phyloP scores from a whole-genome alignment of 2,888 invertebrate species.

The Parascotia fuliginaria region DNA sequence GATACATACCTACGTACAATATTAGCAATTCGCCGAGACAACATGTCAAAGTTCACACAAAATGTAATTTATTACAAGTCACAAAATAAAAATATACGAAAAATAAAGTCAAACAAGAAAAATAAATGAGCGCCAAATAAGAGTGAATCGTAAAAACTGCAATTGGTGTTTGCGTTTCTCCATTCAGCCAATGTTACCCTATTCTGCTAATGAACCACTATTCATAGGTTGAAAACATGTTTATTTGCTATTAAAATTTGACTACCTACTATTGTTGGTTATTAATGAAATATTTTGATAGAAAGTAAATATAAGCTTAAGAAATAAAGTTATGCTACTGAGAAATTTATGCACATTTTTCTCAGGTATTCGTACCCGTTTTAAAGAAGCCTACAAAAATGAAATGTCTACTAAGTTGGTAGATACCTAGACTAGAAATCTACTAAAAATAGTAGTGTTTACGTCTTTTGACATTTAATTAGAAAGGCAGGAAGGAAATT shows the following conservation, averaged over 20 bases:
- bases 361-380: too few relatives aligned
- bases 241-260: not conserved
- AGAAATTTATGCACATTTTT: too few relatives aligned
- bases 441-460: too few relatives aligned
- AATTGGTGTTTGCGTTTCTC: constrained; percentile 10
- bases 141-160: constrained; percentile 3
- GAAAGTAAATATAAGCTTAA: not conserved
- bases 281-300: not conserved
- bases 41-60: too few relatives aligned
- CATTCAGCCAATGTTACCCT: not conserved
- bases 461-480: too few relatives aligned
- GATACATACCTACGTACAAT: too few relatives aligned
- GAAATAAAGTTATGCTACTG: not conserved
- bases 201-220: constrained; percentile 22
- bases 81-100: not conserved
- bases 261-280: not conserved
- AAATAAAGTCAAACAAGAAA: constrained; percentile 14
- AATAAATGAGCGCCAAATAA: constrained; percentile 20
- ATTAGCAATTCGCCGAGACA: too few relatives aligned
- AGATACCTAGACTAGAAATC: too few relatives aligned
- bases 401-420: too few relatives aligned
- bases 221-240: constrained; percentile 15
- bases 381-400: too few relatives aligned
- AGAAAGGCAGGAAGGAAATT: too few relatives aligned
- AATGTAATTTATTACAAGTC: too few relatives aligned